Evolutionary conservation across 2,888 invertebrate species (phyloP).

Genomic region (Oeneis ivallda): DNA sequence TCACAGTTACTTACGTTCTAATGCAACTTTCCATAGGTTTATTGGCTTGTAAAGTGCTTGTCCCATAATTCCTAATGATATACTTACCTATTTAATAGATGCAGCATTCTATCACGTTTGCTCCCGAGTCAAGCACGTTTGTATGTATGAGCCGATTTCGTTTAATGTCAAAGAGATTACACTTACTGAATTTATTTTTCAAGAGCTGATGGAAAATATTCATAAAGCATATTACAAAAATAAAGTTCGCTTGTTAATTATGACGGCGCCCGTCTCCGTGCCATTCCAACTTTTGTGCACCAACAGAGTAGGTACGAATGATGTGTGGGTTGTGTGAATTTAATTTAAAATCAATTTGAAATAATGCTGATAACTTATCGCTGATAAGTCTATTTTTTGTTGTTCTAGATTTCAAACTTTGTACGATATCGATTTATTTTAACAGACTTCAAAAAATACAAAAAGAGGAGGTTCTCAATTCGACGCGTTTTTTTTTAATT

Average conservation of each 20-base stretch:
- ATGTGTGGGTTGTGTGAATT: no score
- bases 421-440: no score
- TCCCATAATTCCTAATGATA: conserved; percentile 22
- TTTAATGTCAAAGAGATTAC: conserved; percentile 37
- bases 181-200: conserved; percentile 24
- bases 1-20: neutral
- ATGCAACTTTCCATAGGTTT: neutral
- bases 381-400: no score
- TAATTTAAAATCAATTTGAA: no score
- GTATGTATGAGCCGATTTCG: conserved; percentile 27
- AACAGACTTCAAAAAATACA: no score
- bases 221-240: neutral
- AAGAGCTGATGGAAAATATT: neutral
- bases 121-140: conserved; percentile 18
- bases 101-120: conserved; percentile 26
- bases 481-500: no score
- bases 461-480: no score
- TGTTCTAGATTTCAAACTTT: no score
- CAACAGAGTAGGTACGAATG: no score
- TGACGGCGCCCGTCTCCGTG: no score
- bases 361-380: no score
- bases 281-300: no score
- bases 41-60: conserved; percentile 14
- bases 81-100: conserved; percentile 11
- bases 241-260: neutral